Evolutionary conservation across 2,113 vertebrate species (phyloP).

Genomic region (Aepyceros melampus): DNA sequence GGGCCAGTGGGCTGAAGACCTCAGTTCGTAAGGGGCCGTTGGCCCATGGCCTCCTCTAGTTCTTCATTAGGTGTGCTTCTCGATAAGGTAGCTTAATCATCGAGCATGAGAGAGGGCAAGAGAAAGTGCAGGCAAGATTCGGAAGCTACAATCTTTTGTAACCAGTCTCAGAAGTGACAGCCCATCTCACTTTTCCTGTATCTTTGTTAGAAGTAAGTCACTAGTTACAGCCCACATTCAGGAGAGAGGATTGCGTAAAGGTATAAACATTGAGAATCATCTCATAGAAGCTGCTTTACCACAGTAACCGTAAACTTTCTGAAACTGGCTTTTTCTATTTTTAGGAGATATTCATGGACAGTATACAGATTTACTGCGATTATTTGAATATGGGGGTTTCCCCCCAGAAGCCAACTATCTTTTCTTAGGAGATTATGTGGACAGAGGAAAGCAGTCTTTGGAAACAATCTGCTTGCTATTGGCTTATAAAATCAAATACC

Average conservation of each 20-base stretch:
- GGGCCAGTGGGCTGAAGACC: not conserved
- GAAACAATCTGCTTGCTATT: slow-evolving; percentile 98
- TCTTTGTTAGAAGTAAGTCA: slow-evolving; percentile 17
- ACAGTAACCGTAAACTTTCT: slow-evolving; percentile 15
- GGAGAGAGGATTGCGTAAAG: not conserved
- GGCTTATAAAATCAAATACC: slow-evolving; percentile 99
- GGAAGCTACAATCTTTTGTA: not conserved
- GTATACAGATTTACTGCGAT: slow-evolving; percentile 97
- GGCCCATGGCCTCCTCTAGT: not conserved
- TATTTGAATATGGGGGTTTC: slow-evolving; percentile 98
- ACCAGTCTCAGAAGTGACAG: not conserved
- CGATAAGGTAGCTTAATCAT: not conserved
- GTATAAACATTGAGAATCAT: not conserved
- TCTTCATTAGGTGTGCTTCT: not conserved
- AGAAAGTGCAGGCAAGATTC: not conserved
- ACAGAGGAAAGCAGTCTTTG: slow-evolving; percentile 97
- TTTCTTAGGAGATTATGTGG: slow-evolving; percentile 98
- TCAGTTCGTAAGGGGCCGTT: not conserved
- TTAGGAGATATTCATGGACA: slow-evolving; percentile 98
- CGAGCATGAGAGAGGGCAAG: not conserved
- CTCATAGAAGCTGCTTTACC: not conserved
- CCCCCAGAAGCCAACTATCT: slow-evolving; percentile 99
- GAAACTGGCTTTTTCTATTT: slow-evolving; percentile 24
- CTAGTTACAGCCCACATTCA: not conserved
- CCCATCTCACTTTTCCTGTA: not conserved